Evolutionary conservation across 2,113 vertebrate genomes (phyloP).

Genomic region (Ailurus styani): DNA sequence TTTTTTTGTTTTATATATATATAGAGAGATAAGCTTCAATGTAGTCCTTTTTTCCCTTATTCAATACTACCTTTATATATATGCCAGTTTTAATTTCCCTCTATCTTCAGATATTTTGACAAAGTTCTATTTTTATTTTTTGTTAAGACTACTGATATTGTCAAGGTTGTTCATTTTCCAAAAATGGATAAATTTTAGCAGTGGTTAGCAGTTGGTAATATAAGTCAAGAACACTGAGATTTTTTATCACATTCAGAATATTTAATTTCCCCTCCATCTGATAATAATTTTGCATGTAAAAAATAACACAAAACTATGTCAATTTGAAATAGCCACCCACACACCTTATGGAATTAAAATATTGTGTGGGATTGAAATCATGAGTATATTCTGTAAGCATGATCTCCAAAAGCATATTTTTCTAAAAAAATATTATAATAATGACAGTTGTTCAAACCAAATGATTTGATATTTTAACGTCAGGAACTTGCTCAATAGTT

Average conservation of each 20-base stretch:
- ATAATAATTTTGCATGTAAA: conserved; percentile 82
- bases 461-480: conserved; percentile 74
- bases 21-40: too few relatives aligned
- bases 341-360: conserved; percentile 87
- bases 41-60: too few relatives aligned
- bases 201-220: conserved; percentile 77
- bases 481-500: conserved; percentile 72
- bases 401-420: conserved; percentile 78
- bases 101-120: conserved; percentile 57
- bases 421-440: conserved; percentile 77
- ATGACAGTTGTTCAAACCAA: conserved; percentile 76
- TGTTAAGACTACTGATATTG: conserved; percentile 71
- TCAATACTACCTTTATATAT: too few relatives aligned
- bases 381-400: conserved; percentile 79
- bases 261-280: conserved; percentile 83
- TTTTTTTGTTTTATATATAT: too few relatives aligned
- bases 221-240: conserved; percentile 78
- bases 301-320: conserved; percentile 81
- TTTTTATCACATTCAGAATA: conserved; percentile 79
- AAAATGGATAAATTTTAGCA: conserved; percentile 77
- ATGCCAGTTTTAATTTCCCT: too few relatives aligned
- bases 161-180: conserved; percentile 76
- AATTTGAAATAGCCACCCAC: conserved; percentile 84
- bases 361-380: conserved; percentile 82
- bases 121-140: conserved; percentile 79